Conservation (phyloP, 1,140 invertebrate species). For the Papilio polyxenes region DNA sequence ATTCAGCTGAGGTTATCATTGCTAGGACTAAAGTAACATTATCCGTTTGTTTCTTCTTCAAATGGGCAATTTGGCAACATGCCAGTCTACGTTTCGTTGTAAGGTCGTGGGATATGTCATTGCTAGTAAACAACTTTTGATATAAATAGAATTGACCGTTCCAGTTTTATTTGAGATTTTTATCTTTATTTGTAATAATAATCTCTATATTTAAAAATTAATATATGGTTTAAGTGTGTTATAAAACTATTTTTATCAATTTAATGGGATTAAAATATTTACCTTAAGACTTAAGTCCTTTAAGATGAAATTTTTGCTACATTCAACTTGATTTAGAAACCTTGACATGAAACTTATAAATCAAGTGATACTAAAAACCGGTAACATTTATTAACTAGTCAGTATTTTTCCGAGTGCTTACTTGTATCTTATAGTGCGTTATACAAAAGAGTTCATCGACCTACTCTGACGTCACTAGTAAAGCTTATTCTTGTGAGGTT, state of each 20-base stretch:
- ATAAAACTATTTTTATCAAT: no score
- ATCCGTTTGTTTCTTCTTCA: background rate
- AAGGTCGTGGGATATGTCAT: background rate
- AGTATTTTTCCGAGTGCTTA: conserved; percentile 20
- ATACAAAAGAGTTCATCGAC: conserved; percentile 29
- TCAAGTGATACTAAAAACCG: background rate
- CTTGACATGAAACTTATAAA: background rate
- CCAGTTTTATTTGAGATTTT: background rate
- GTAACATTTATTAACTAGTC: conserved; percentile 10
- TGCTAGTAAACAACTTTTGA: background rate
- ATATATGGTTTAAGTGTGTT: background rate
- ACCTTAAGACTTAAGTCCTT: background rate
- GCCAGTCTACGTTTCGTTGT: background rate
- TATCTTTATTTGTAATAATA: background rate
- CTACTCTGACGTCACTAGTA: conserved; percentile 27
- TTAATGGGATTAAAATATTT: background rate
- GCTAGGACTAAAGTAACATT: conserved; percentile 32
- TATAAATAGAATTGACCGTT: background rate
- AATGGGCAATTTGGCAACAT: background rate
- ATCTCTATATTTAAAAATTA: background rate
- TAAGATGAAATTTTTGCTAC: background rate
- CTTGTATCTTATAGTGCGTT: background rate
- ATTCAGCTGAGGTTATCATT: conserved; percentile 34
- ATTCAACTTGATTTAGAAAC: background rate
- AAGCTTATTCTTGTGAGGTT: background rate